These are phyloP conservation scores for Siniperca chuatsi DNA, from an alignment of 2,113 vertebrate genomes.

Conservation along the genomic window DNA sequence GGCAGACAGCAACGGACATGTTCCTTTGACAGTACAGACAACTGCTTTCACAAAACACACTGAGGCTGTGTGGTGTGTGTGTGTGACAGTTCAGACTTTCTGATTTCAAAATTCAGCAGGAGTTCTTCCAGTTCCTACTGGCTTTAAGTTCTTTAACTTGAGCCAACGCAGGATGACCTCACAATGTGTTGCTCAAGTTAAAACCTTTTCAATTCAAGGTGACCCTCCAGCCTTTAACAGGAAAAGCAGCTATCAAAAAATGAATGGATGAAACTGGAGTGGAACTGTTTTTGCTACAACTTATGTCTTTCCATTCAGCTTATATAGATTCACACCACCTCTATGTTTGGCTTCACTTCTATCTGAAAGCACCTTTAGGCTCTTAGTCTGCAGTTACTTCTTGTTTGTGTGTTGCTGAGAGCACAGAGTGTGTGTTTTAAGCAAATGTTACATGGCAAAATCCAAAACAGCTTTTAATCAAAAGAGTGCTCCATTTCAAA, in stretches of 20 bases:
- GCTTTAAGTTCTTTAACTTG: too few relatives aligned
- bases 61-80: background rate
- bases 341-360: background rate
- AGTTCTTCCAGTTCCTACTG: background rate
- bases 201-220: background rate
- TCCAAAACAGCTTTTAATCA: constrained; percentile 1
- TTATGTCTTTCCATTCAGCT: background rate
- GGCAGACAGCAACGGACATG: background rate
- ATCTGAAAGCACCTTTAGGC: background rate
- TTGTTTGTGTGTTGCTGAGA: background rate
- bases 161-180: background rate
- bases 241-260: background rate
- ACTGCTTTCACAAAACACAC: constrained; percentile 8
- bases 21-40: background rate
- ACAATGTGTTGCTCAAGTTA: background rate
- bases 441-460: constrained; percentile 7
- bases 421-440: background rate
- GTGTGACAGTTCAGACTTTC: background rate
- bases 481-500: constrained; percentile 25
- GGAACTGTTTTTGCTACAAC: background rate
- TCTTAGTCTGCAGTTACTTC: background rate
- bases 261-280: background rate
- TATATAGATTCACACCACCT: background rate
- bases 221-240: background rate
- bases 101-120: background rate